A percentile compares a stretch with the other conserved stretches of the same genome.
These are phyloP conservation scores for Lethenteron camtschaticum DNA, from an alignment of 2,113 vertebrate species.

Conservation along the genomic window DNA sequence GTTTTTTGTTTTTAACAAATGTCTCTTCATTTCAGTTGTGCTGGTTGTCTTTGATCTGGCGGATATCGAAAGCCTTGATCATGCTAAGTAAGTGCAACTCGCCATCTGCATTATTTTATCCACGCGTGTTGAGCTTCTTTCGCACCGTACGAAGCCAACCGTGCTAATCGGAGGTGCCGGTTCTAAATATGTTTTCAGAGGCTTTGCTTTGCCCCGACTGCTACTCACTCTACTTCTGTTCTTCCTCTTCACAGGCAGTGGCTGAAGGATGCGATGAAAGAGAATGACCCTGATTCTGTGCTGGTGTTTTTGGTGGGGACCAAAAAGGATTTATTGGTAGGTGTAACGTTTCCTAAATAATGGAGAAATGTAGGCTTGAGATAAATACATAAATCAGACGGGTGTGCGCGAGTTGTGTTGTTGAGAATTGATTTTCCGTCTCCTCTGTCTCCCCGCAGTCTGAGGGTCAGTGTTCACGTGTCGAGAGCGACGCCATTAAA, in stretches of 20 bases:
- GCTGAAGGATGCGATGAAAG: conserved; percentile 46
- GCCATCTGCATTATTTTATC: not conserved
- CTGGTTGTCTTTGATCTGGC: conserved; percentile 36
- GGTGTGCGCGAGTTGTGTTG: too few relatives aligned
- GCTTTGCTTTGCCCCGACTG: not conserved
- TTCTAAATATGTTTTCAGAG: too few relatives aligned
- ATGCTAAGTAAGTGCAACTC: conserved; percentile 36
- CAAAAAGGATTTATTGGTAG: conserved; percentile 62
- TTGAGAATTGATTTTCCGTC: too few relatives aligned
- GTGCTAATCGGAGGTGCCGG: too few relatives aligned
- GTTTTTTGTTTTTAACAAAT: conserved; percentile 8
- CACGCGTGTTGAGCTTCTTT: not conserved
- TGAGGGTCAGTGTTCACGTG: too few relatives aligned
- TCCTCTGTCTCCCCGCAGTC: too few relatives aligned
- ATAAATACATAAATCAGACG: too few relatives aligned
- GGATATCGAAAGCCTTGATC: conserved; percentile 38
- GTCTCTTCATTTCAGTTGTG: conserved; percentile 23
- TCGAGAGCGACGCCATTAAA: conserved; percentile 41
- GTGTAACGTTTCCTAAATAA: conserved; percentile 9
- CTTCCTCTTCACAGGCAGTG: conserved; percentile 33
- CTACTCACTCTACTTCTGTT: conserved; percentile 6
- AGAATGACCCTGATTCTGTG: conserved; percentile 43
- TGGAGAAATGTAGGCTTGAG: too few relatives aligned
- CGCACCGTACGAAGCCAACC: not conserved
- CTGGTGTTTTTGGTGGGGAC: conserved; percentile 55